phyloP scores from a whole-genome alignment of 2,888 invertebrate genomes.

The Lasioglossum vierecki region DNA sequence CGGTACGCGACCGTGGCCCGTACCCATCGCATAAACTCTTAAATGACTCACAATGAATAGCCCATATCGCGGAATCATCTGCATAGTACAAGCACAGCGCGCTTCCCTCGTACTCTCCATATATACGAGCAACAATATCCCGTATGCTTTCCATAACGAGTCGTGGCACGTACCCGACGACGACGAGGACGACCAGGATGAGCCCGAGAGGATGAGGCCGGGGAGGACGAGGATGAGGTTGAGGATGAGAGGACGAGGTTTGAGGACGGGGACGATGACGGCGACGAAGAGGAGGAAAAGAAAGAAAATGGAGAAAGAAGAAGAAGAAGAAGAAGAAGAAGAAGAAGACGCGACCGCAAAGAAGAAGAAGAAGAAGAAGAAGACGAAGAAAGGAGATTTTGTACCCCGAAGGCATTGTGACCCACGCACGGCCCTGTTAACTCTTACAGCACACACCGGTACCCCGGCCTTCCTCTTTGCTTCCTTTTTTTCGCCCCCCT shows the following conservation, averaged over 20 bases:
- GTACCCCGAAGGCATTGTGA: constrained; percentile 78
- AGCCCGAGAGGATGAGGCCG: constrained; percentile 38
- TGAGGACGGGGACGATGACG: constrained; percentile 4
- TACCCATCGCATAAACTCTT: constrained; percentile 76
- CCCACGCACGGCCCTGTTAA: constrained; percentile 81
- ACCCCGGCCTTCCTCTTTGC: constrained; percentile 54
- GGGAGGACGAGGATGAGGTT: constrained; percentile 33
- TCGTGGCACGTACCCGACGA: constrained; percentile 64
- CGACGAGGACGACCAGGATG: constrained; percentile 40
- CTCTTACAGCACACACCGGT: constrained; percentile 70
- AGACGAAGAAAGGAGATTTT: constrained; percentile 36
- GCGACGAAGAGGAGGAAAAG: constrained; percentile 20
- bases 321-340: background rate
- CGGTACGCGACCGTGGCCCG: constrained; percentile 54
- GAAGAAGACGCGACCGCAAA: constrained; percentile 14
- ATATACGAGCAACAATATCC: constrained; percentile 79
- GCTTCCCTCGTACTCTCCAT: constrained; percentile 76
- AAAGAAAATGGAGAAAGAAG: constrained; percentile 41
- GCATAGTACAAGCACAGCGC: constrained; percentile 78
- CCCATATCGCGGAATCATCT: constrained; percentile 82
- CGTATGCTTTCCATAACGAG: constrained; percentile 79
- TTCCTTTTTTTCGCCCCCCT: constrained; percentile 5
- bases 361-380: constrained; percentile 18
- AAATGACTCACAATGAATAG: constrained; percentile 82
- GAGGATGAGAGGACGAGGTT: background rate